These are phyloP conservation scores for Diplazon laetatorius DNA, from an alignment of 2,888 invertebrate genomes.

Conservation along the genomic window DNA sequence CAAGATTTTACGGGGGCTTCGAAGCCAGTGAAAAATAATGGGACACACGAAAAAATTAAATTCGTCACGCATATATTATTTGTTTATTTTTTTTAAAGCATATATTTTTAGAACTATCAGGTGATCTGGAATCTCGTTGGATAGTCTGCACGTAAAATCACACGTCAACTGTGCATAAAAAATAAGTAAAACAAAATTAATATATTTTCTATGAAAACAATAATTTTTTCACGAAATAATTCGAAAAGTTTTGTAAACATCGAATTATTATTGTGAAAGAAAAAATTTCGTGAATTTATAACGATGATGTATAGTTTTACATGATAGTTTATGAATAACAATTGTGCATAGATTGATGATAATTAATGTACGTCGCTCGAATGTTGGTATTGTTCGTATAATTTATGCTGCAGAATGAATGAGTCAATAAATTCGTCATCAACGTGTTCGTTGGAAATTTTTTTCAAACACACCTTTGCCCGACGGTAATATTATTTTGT, in stretches of 20 bases:
- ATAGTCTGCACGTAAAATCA: conserved; percentile 9
- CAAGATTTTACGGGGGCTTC: conserved; percentile 1
- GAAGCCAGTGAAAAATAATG: neutral
- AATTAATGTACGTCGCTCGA: conserved; percentile 30
- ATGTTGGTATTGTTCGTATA: conserved; percentile 38
- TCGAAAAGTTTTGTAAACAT: conserved; percentile 27
- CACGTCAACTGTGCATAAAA: conserved; percentile 34
- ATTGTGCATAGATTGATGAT: conserved; percentile 43
- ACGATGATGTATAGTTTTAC: conserved; percentile 66
- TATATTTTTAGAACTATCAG: conserved; percentile 23
- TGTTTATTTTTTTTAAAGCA: conserved; percentile 21
- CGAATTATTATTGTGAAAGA: conserved; percentile 45
- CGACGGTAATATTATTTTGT: conserved; percentile 1
- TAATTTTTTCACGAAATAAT: conserved; percentile 23
- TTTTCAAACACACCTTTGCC: neutral
- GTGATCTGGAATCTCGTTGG: conserved; percentile 13
- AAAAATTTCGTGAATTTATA: conserved; percentile 57
- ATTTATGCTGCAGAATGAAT: conserved; percentile 28
- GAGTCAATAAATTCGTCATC: conserved; percentile 55
- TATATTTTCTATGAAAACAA: conserved; percentile 69
- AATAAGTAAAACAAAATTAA: conserved; percentile 67
- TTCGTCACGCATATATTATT: conserved; percentile 40
- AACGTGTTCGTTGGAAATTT: conserved; percentile 7
- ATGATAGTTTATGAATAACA: conserved; percentile 44
- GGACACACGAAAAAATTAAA: conserved; percentile 45